Evolutionary conservation across 1,140 invertebrate species (phyloP).

Genomic region (Macrotrachela quadricornifera): DNA sequence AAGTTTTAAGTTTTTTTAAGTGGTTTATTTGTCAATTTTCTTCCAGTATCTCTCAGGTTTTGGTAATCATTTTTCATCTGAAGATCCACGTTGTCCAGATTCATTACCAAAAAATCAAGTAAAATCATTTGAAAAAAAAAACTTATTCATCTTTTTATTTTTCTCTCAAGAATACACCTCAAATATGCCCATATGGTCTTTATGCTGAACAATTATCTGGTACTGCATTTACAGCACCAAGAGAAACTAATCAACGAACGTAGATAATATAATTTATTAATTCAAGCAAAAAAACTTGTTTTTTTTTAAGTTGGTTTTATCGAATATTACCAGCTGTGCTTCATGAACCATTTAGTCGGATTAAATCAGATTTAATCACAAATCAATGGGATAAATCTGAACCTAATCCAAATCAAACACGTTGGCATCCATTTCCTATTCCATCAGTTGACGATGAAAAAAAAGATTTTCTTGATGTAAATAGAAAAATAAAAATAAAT

Average conservation of each 20-base stretch:
- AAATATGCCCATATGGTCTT: slow-evolving; percentile 71
- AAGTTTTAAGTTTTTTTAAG: too few relatives aligned
- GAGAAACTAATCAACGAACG: slow-evolving; percentile 56
- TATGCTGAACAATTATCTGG: slow-evolving; percentile 93
- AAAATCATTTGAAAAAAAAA: slow-evolving; percentile 6
- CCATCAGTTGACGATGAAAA: not conserved
- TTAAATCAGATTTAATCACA: slow-evolving; percentile 21
- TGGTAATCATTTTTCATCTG: slow-evolving; percentile 68
- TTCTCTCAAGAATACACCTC: slow-evolving; percentile 59
- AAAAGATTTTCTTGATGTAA: slow-evolving; percentile 8
- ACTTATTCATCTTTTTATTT: not conserved
- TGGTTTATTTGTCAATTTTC: too few relatives aligned
- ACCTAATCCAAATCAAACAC: slow-evolving; percentile 73
- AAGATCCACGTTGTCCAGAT: slow-evolving; percentile 62
- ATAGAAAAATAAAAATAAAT: not conserved
- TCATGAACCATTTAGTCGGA: slow-evolving; percentile 48
- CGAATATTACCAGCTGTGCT: slow-evolving; percentile 69
- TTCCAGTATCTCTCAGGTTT: slow-evolving; percentile 69
- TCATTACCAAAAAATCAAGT: slow-evolving; percentile 50
- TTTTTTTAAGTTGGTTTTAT: slow-evolving; percentile 57
- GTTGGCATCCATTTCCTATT: slow-evolving; percentile 10
- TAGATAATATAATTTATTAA: slow-evolving; percentile 12
- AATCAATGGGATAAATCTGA: slow-evolving; percentile 51
- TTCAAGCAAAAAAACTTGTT: not conserved
- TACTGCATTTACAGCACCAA: slow-evolving; percentile 74